Evolutionary conservation across 2,888 invertebrate species (phyloP).

Genomic region (Sarcophaga variegata): DNA sequence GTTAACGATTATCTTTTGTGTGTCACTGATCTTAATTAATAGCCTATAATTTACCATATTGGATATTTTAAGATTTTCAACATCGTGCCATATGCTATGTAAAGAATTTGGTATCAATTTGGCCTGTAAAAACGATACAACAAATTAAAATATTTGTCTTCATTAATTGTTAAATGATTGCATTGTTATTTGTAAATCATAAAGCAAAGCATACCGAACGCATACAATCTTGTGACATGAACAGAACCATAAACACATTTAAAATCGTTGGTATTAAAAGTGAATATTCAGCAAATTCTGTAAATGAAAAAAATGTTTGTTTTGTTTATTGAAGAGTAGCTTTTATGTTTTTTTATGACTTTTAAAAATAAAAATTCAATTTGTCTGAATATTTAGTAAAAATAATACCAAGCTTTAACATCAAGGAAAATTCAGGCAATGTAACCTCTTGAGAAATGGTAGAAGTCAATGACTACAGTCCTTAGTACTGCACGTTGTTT

Average conservation of each 20-base stretch:
- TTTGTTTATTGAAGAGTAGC: background rate
- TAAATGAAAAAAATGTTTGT: constrained; percentile 15
- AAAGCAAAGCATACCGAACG: constrained; percentile 66
- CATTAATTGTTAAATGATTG: constrained; percentile 31
- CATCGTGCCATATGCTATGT: constrained; percentile 68
- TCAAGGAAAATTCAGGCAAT: too few species aligned
- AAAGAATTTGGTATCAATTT: constrained; percentile 69
- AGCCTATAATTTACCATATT: constrained; percentile 65
- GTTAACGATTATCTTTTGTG: background rate
- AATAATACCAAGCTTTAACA: too few species aligned
- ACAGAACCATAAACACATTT: constrained; percentile 69
- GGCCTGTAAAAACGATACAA: constrained; percentile 54
- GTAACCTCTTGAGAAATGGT: too few species aligned
- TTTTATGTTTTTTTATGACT: background rate
- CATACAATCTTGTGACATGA: constrained; percentile 72
- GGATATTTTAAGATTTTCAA: constrained; percentile 69
- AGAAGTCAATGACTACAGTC: too few species aligned
- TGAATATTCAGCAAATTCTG: constrained; percentile 68
- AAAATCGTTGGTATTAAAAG: constrained; percentile 70
- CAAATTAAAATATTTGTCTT: background rate
- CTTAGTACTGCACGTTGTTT: too few species aligned
- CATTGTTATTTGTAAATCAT: background rate
- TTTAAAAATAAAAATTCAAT: constrained; percentile 32
- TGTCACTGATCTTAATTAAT: too few species aligned
- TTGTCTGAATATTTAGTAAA: background rate